These are phyloP conservation scores for Raphicerus campestris DNA, from an alignment of 2,113 vertebrate species.

Conservation along the genomic window DNA sequence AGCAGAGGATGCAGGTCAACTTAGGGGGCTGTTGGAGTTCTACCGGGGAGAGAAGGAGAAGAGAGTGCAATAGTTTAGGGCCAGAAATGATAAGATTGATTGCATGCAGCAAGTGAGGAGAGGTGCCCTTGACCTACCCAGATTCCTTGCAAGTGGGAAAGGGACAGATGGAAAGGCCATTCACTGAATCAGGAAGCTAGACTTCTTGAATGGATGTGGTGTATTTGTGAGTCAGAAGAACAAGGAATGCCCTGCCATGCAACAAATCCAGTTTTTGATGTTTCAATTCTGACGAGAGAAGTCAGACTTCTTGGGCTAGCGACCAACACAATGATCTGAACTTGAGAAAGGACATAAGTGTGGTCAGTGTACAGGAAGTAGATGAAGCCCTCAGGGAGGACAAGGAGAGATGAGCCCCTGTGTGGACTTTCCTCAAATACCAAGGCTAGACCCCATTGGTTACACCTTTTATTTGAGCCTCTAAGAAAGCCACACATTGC, in stretches of 20 bases:
- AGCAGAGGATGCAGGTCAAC: neutral
- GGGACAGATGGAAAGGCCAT: too few species aligned
- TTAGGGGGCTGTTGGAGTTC: neutral
- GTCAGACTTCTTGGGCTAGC: neutral
- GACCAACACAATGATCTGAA: too few species aligned
- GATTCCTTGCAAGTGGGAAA: too few species aligned
- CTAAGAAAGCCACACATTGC: neutral
- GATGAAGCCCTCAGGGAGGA: neutral
- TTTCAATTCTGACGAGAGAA: neutral
- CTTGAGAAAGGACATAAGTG: neutral
- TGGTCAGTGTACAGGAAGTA: neutral
- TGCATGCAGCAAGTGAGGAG: neutral
- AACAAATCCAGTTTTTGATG: neutral
- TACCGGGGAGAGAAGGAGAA: neutral
- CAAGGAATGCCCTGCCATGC: neutral
- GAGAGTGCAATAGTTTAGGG: neutral
- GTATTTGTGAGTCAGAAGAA: neutral
- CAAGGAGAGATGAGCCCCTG: too few species aligned
- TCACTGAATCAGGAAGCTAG: neutral
- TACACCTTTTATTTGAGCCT: neutral
- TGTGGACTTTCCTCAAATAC: neutral
- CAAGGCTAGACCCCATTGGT: neutral
- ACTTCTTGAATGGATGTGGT: neutral
- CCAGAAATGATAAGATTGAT: neutral
- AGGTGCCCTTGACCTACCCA: neutral